These are phyloP conservation scores for Catostomus latipinnis DNA, from an alignment of 2,797 vertebrate species.

Conservation along the genomic window DNA sequence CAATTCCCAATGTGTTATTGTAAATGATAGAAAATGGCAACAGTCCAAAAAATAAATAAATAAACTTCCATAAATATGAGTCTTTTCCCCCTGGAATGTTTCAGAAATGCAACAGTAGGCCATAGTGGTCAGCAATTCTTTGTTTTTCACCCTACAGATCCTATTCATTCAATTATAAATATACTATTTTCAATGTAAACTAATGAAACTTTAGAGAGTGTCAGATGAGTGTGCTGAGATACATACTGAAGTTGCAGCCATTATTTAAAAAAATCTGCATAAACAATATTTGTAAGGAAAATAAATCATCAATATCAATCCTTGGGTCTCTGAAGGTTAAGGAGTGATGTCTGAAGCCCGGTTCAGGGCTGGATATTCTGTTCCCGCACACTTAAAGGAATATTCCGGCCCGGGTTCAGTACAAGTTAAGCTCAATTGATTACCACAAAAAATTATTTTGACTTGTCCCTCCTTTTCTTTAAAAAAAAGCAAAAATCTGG, in stretches of 20 bases:
- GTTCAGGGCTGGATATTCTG: not conserved
- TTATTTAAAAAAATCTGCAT: not conserved
- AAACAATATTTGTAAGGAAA: not conserved
- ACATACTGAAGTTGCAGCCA: not conserved
- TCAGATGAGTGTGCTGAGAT: not conserved
- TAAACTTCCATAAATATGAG: not conserved
- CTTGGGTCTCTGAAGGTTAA: not conserved
- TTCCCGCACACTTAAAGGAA: not conserved
- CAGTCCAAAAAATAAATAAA: not conserved
- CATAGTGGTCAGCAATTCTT: not conserved
- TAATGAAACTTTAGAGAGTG: not conserved
- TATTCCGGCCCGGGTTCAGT: too few relatives aligned
- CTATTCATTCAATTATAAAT: constrained; percentile 4
- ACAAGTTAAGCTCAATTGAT: too few relatives aligned
- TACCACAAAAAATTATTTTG: too few relatives aligned
- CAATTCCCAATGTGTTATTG: not conserved
- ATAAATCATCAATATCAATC: not conserved
- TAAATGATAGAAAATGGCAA: too few relatives aligned
- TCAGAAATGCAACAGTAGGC: not conserved
- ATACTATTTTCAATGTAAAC: not conserved
- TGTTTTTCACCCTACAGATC: constrained; percentile 1
- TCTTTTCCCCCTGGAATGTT: not conserved
- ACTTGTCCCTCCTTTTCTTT: too few relatives aligned
- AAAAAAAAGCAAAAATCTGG: too few relatives aligned
- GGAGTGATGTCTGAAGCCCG: not conserved